These are phyloP conservation scores for Entomobrya proxima DNA, from an alignment of 2,888 invertebrate species.

Conservation along the genomic window DNA sequence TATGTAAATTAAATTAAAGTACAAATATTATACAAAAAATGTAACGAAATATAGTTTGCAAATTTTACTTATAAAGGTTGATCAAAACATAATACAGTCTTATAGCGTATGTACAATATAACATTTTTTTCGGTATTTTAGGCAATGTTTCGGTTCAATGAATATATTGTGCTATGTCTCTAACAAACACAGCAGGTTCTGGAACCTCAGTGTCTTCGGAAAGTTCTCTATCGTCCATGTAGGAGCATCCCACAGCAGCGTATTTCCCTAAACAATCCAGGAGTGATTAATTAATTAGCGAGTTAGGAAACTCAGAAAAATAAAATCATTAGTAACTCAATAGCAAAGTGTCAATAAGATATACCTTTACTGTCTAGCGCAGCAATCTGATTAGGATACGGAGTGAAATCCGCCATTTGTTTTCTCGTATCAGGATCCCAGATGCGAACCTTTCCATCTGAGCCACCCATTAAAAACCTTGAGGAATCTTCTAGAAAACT, in stretches of 20 bases:
- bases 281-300: background rate
- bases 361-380: slow-evolving; percentile 60
- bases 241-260: slow-evolving; percentile 64
- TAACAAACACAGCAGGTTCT: slow-evolving; percentile 44
- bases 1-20: too few relatives aligned
- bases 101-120: too few relatives aligned
- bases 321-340: slow-evolving; percentile 32
- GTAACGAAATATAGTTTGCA: too few relatives aligned
- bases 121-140: too few relatives aligned
- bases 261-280: slow-evolving; percentile 36
- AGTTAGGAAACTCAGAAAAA: background rate
- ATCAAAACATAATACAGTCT: too few relatives aligned
- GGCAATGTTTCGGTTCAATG: background rate
- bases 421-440: slow-evolving; percentile 67
- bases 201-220: slow-evolving; percentile 5
- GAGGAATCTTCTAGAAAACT: slow-evolving; percentile 38
- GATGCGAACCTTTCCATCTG: slow-evolving; percentile 63
- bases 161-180: slow-evolving; percentile 40
- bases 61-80: too few relatives aligned
- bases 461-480: slow-evolving; percentile 65
- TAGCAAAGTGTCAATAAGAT: too few relatives aligned
- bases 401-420: slow-evolving; percentile 17
- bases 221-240: slow-evolving; percentile 52
- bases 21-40: too few relatives aligned
- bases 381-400: slow-evolving; percentile 62